Base-by-base conservation (phyloP, 2,797 vertebrate species). In the Anisognathus igniventris region DNA sequence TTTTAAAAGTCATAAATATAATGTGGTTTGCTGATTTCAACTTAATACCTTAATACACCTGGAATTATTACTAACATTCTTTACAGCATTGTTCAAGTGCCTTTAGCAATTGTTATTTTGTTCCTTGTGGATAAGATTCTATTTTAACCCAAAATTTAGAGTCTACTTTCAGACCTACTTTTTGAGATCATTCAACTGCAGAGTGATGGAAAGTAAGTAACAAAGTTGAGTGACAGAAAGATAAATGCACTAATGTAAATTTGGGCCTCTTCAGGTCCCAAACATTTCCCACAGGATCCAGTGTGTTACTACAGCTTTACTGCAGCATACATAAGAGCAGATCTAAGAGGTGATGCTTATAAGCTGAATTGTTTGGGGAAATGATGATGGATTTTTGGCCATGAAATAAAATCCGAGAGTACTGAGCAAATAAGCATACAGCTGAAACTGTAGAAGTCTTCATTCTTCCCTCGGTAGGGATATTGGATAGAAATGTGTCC, bases 191-290 rank as follows among this genome's bases (percentile, higher is more conserved):
- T 54, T 79, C 45, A 72, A 7, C 30, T 78, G 42, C 64, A 74
- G 39, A 51, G 23, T 42, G 56, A 67, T 53, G 19, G 54, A 93
- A 94, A 88, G 50, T 42, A 90, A 23, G 31, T 77, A 93, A 60
- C n/a, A 88, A 91, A 94, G 45, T 1, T 80, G 57, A 93, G 40
- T 75, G 61, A 64, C 73, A 76, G 86, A 90, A 92, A 92, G 33
- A 89, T 57, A 89, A 85, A 89, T 54, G 23, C 12, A 40, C 5
- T 64, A 56, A 90, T 61, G 35, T 53, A 90, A 84, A 90, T 91
- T 80, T 75, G 48, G 71, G 16, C 23, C 33, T 87, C 40, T 86
- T 90, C 16, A 77, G 40, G 28, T 86, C 35, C 40, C 67, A 91
- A 21, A 70, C 0, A 2, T 77, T 89, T 92, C 50, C 37, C 42